These are phyloP conservation scores for Coracopsis vasa DNA, from an alignment of 2,113 vertebrate genomes.

Conservation along the genomic window DNA sequence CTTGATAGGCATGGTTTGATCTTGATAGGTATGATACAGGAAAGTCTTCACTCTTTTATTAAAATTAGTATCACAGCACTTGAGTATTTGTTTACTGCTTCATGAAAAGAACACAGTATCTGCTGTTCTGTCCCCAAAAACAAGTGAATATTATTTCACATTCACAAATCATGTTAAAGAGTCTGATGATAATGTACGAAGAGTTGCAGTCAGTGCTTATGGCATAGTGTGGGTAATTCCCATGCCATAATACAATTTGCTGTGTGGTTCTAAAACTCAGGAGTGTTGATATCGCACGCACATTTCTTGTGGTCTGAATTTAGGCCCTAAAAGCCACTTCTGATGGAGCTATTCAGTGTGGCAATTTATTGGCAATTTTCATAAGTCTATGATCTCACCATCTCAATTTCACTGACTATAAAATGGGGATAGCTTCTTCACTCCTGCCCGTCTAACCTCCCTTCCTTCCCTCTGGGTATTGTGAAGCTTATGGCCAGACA, in stretches of 20 bases:
- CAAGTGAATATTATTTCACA: neutral
- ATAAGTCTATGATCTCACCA: neutral
- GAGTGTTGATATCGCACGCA: neutral
- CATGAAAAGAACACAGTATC: neutral
- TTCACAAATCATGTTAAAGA: neutral
- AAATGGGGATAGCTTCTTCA: neutral
- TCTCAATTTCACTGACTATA: neutral
- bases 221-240: neutral
- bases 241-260: neutral
- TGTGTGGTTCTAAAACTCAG: neutral
- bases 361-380: neutral
- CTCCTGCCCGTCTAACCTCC: rapidly evolving
- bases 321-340: neutral
- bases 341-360: neutral
- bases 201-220: neutral
- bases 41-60: neutral
- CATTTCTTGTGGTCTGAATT: neutral
- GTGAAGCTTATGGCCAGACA: neutral
- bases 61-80: neutral
- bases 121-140: neutral
- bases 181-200: neutral
- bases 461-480: neutral
- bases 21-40: rapidly evolving
- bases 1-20: neutral
- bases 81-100: neutral